Conservation (phyloP, 1,140 invertebrate genomes). For the Bombus superbus region DNA sequence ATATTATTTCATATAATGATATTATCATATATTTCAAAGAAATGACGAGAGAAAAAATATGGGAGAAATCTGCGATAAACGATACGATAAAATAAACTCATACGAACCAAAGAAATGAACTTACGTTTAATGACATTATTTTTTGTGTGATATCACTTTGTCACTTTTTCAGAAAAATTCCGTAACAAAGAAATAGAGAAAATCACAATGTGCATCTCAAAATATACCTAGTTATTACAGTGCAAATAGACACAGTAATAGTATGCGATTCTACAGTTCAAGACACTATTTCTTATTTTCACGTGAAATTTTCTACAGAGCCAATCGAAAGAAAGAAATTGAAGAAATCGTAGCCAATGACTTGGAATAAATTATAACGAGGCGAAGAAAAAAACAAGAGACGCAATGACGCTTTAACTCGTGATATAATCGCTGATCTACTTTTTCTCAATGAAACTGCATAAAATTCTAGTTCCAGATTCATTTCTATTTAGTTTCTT, state of each 20-base stretch:
- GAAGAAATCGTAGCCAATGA: background rate
- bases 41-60: too few species aligned
- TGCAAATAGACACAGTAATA: too few species aligned
- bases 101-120: too few species aligned
- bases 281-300: background rate
- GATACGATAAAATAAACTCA: too few species aligned
- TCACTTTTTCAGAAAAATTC: background rate
- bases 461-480: background rate
- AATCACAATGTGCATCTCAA: background rate
- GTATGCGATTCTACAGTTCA: too few species aligned
- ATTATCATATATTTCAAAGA: too few species aligned
- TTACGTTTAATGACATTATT: too few species aligned
- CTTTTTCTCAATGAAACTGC: slow-evolving; percentile 1
- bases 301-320: background rate
- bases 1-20: too few species aligned
- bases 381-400: background rate
- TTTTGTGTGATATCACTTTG: background rate
- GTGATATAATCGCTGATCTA: background rate
- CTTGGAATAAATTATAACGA: background rate
- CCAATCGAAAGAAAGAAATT: background rate
- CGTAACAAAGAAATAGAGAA: background rate
- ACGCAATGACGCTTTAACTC: background rate
- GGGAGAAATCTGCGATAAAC: too few species aligned
- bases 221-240: background rate
- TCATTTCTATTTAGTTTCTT: background rate